phyloP scores from a whole-genome alignment of 2,888 invertebrate species.

The Trachelus tabidus region DNA sequence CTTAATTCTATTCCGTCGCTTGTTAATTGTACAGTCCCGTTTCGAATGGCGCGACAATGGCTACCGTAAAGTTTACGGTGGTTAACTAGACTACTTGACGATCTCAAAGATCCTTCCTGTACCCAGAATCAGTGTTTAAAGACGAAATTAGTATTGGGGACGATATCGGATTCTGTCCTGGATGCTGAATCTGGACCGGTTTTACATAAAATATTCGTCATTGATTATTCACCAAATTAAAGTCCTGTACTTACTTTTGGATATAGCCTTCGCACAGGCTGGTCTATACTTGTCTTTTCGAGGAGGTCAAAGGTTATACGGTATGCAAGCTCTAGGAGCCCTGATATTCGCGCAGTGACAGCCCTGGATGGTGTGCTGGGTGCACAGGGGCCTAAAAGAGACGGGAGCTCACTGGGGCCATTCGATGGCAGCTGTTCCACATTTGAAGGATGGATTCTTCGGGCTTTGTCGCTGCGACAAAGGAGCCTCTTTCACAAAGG shows the following conservation, averaged over 20 bases:
- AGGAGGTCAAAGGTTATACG: neutral
- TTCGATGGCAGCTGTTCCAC: conserved; percentile 65
- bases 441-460: conserved; percentile 65
- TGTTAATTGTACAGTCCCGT: conserved; percentile 46
- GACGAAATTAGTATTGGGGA: no score
- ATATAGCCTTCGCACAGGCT: neutral
- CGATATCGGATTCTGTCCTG: neutral
- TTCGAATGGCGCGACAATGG: conserved; percentile 4
- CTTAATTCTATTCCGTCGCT: conserved; percentile 33
- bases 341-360: neutral
- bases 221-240: neutral
- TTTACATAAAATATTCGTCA: neutral
- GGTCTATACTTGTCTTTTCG: neutral
- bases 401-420: conserved; percentile 40
- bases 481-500: conserved; percentile 41
- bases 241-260: neutral
- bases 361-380: neutral
- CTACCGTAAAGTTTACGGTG: neutral
- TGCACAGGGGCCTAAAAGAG: conserved; percentile 25
- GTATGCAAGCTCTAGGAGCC: neutral
- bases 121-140: no score
- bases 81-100: neutral
- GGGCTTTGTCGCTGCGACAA: conserved; percentile 60
- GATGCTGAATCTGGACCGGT: neutral
- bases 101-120: neutral